phyloP scores from a whole-genome alignment of 2,113 vertebrate genomes.

The Rhizomys pruinosus region DNA sequence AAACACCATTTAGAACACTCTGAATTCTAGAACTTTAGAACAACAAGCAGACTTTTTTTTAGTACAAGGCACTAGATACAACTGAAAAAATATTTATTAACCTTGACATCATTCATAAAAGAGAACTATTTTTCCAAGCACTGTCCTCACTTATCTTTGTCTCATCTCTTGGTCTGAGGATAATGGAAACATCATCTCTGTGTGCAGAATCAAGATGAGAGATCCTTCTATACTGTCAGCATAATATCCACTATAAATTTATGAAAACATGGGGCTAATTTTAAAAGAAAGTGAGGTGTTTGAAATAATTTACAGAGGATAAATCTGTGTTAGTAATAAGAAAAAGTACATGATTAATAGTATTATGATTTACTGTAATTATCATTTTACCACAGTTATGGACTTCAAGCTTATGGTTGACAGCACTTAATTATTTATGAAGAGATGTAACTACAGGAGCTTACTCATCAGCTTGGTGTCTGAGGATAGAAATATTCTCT shows the following conservation, averaged over 20 bases:
- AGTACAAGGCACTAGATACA: neutral
- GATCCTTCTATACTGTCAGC: constrained; percentile 68
- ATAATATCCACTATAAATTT: constrained; percentile 58
- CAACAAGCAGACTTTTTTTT: neutral
- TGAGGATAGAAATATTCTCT: neutral
- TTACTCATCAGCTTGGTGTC: neutral
- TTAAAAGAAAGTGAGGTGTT: constrained; percentile 70
- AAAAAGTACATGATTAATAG: constrained; percentile 26
- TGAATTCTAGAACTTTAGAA: constrained; percentile 18
- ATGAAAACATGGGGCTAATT: constrained; percentile 76
- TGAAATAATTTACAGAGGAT: constrained; percentile 64
- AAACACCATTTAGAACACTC: constrained; percentile 11
- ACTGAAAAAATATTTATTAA: neutral
- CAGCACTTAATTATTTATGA: neutral
- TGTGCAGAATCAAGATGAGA: constrained; percentile 66
- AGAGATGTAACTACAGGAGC: neutral
- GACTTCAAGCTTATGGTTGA: neutral
- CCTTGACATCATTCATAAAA: neutral
- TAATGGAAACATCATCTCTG: constrained; percentile 64
- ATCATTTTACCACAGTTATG: neutral
- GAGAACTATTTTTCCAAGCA: constrained; percentile 13
- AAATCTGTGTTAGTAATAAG: neutral
- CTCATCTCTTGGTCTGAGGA: constrained; percentile 39
- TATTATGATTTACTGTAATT: neutral
- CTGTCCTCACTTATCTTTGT: neutral